Evolutionary conservation across 2,797 vertebrate species (phyloP).

Genomic region (Macroramphosus scolopax): DNA sequence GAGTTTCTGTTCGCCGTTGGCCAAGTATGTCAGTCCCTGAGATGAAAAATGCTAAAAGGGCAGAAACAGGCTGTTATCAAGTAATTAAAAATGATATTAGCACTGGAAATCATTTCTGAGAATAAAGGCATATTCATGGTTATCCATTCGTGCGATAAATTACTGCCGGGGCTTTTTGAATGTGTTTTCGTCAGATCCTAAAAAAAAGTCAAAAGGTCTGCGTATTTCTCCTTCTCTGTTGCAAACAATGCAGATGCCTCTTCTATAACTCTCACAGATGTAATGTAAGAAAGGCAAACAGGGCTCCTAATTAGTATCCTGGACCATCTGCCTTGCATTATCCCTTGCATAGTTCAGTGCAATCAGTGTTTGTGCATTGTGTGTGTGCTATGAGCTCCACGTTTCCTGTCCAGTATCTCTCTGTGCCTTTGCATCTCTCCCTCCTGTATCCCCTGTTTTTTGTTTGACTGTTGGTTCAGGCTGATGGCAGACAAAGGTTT

Average conservation of each 20-base stretch:
- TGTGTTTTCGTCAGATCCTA: no score
- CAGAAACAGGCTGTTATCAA: conserved; percentile 6
- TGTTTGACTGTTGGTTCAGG: conserved; percentile 27
- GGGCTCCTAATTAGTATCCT: conserved; percentile 68
- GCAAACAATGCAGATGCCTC: conserved; percentile 38
- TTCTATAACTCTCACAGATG: conserved; percentile 37
- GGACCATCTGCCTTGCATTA: conserved; percentile 68
- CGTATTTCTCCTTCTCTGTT: conserved; percentile 13
- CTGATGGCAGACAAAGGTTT: conserved; percentile 44
- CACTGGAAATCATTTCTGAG: conserved; percentile 7
- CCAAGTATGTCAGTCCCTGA: conserved; percentile 3
- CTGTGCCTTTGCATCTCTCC: conserved; percentile 23
- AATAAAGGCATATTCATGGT: conserved; percentile 11
- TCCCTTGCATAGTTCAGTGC: conserved; percentile 40
- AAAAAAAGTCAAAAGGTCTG: conserved; percentile 25
- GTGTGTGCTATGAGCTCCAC: conserved; percentile 15
- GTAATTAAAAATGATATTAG: conserved; percentile 32
- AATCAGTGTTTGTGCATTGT: conserved; percentile 27
- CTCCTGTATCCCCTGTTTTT: conserved; percentile 14
- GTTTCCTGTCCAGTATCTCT: conserved; percentile 32
- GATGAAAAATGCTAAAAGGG: conserved; percentile 19
- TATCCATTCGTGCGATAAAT: conserved; percentile 12
- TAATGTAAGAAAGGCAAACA: conserved; percentile 46
- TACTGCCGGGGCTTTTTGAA: conserved; percentile 4
- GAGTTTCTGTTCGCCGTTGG: conserved; percentile 14